phyloP scores from a whole-genome alignment of 2,888 invertebrate species.

The Mimachlamys varia region DNA sequence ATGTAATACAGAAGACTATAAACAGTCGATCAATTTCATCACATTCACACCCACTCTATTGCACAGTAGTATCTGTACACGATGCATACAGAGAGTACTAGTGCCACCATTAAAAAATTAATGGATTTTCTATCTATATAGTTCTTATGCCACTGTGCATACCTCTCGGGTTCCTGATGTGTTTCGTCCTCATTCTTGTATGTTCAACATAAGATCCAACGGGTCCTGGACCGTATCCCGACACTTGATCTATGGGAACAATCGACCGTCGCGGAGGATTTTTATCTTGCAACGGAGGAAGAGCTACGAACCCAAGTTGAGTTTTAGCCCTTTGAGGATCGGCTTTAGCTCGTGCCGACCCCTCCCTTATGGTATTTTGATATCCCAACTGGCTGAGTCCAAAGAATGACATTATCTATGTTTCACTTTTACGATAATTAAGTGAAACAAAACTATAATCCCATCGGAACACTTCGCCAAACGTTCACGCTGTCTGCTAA shows the following conservation, averaged over 20 bases:
- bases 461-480: slow-evolving; percentile 37
- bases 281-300: slow-evolving; percentile 74
- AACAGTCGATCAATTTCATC: too few species aligned
- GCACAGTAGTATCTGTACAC: too few species aligned
- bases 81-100: too few species aligned
- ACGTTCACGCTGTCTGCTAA: slow-evolving; percentile 43
- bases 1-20: too few species aligned
- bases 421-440: slow-evolving; percentile 38
- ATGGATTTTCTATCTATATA: too few species aligned
- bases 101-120: too few species aligned
- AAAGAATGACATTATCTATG: slow-evolving; percentile 77
- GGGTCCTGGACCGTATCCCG: slow-evolving; percentile 76
- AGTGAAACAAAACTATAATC: slow-evolving; percentile 44
- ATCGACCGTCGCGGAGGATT: slow-evolving; percentile 71
- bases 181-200: slow-evolving; percentile 75
- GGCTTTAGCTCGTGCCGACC: slow-evolving; percentile 65
- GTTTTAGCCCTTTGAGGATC: slow-evolving; percentile 69
- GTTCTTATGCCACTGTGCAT: too few species aligned
- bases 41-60: too few species aligned
- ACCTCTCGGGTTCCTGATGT: slow-evolving; percentile 76
- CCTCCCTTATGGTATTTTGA: slow-evolving; percentile 78
- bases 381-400: slow-evolving; percentile 79
- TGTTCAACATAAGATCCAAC: slow-evolving; percentile 76
- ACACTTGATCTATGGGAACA: slow-evolving; percentile 74
- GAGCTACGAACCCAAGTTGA: slow-evolving; percentile 71